Evolutionary conservation across 1,140 invertebrate genomes (phyloP), one percentile per base, ranked within the genome.

Genomic region (Platorchestia sp.): DNA sequence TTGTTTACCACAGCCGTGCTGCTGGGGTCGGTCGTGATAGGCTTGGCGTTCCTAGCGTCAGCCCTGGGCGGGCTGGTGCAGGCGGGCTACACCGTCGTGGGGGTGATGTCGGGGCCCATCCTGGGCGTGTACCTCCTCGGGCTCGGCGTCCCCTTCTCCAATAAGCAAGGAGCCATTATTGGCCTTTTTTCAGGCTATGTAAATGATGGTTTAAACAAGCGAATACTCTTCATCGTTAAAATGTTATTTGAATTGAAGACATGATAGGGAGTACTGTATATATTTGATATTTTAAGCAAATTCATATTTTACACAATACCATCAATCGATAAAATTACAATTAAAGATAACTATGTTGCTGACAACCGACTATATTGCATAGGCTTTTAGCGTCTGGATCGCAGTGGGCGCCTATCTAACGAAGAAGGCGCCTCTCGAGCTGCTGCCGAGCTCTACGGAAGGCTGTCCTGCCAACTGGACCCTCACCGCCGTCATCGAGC

Each of bases 31-130:
- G 42, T 42, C 22, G 47, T 95, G 19, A 51, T 95, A 6, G 95
- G 59, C 43, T 43, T 86, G 59, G 95, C 95, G 7, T 42, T 93
- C 44, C 43, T 95, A n/a, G 59, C 95, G 0, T 87, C 75, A 3
- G 95, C 41, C 6, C n/a, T 90, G 47, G 86, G 75, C 43, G 86
- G 95, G 16, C 36, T 95, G 47, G 42, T 95, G 5, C 95, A 95
- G 95, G 47, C 89, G 43, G 41, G 47, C 86, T 53, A 89, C 47
- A 95, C 95, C 0, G 47, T 95, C 42, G 89, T 86, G 75, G 95
- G 95, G 41, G 95, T 95, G 42, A 95, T 95, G 75, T 42, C 89
- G 1, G 95, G 95, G 6, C 87, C 95, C 41, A 95, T 87, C 10
- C 86, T 87, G 41, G 95, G 86, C 36, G 75, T 95, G 14, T 95